Evolutionary conservation across 2,888 invertebrate genomes (phyloP), one percentile per base, ranked within the genome.

Genomic region (Coleophora flavipennella): DNA sequence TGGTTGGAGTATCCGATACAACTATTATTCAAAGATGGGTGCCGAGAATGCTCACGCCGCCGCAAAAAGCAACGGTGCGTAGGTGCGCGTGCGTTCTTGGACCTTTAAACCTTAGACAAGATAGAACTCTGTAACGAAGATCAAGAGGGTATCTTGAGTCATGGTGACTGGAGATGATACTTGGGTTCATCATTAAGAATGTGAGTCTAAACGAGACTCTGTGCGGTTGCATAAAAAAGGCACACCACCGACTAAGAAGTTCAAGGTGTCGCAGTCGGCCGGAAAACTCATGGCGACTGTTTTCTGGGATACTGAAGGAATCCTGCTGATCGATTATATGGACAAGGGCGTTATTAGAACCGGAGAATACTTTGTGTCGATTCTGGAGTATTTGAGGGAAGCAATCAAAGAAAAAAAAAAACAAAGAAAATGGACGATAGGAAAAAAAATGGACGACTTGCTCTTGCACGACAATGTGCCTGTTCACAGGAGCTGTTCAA

Each of bases 31-130:
- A 4, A 33, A 20, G 20, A 20, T 33, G 20, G 13, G 14, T 20
- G 13, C 33, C 33, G 8, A 33, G 8, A 33, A 41, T 57, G 49
- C 55, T 56, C 46, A 52, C 49, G 38, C 43, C 50, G 40, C 48
- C 28, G 27, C 48, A 56, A 32, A 55, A 51, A 45, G n/a, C 43
- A 43, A 8, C 38, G 41, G 40, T 49, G 49, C 26, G 42, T 51
- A 11, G 46, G 35, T 40, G 41, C 39, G 4, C 32, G 41, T 10
- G 36, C 20, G 26, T 42, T 43, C 47, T 44, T 46, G 37, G 35
- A 41, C 33, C 43, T 44, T 31, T 44, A 32, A n/a, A n/a, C n/a
- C n/a, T n/a, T n/a, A n/a, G n/a, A n/a, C n/a, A n/a, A n/a, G n/a
- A n/a, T n/a, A n/a, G n/a, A n/a, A n/a, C n/a, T n/a, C 43, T 26